Conservation (phyloP, 2,888 invertebrate genomes). For the Catocala sponsa region DNA sequence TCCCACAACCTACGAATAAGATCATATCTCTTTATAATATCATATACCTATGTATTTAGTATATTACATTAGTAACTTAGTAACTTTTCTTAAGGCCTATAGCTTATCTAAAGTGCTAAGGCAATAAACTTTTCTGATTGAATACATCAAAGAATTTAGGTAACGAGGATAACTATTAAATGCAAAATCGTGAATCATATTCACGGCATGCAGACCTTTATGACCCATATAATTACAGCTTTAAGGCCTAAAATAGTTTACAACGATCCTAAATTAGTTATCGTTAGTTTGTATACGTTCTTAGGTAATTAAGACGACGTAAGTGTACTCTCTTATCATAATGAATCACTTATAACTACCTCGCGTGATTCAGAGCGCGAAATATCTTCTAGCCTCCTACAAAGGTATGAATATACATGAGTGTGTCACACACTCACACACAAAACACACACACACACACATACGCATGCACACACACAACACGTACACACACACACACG, state of each 20-base stretch:
- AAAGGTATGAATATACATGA: too few species aligned
- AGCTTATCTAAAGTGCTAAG: neutral
- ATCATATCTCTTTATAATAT: too few species aligned
- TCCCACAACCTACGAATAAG: too few species aligned
- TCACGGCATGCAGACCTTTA: neutral
- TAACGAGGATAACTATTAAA: constrained; percentile 7
- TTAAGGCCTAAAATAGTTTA: constrained; percentile 5
- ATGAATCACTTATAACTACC: constrained; percentile 39
- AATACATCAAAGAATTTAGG: constrained; percentile 4
- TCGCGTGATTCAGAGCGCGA: constrained; percentile 33
- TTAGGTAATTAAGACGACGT: constrained; percentile 17
- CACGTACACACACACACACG: too few species aligned
- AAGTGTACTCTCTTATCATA: constrained; percentile 35
- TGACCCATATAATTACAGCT: neutral
- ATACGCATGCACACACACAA: too few species aligned
- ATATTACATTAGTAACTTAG: too few species aligned
- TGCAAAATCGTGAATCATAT: constrained; percentile 4
- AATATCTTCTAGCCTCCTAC: constrained; percentile 18
- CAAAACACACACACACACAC: too few species aligned
- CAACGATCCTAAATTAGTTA: neutral
- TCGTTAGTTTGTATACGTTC: constrained; percentile 12
- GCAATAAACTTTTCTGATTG: neutral
- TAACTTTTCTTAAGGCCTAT: too few species aligned
- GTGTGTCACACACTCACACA: too few species aligned
- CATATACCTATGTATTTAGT: too few species aligned